phyloP scores from a whole-genome alignment of 30 jellyfish, hydroid and myxozoan genomes.

The Chrysaora quinquecirrha region DNA sequence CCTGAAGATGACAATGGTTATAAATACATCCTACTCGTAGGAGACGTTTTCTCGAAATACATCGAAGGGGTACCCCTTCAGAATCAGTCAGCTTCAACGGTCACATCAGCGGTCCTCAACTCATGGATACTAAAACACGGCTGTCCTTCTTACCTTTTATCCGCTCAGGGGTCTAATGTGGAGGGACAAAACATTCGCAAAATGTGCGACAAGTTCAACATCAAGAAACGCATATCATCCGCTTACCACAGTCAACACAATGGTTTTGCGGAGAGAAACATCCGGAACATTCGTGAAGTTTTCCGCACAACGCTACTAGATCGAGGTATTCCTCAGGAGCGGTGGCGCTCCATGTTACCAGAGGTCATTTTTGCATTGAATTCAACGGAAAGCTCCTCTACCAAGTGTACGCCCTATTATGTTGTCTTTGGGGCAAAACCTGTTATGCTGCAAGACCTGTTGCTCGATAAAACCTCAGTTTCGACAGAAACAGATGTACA shows the following conservation, averaged over 20 bases:
- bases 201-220: slow-evolving; percentile 38
- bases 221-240: slow-evolving; percentile 61
- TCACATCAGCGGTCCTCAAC: slow-evolving; percentile 16
- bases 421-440: slow-evolving; percentile 58
- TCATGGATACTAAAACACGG: slow-evolving; percentile 43
- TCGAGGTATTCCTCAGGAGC: slow-evolving; percentile 32
- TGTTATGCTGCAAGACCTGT: slow-evolving; percentile 47
- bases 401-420: slow-evolving; percentile 41
- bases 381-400: slow-evolving; percentile 53
- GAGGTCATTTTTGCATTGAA: slow-evolving; percentile 52
- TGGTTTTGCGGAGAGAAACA: slow-evolving; percentile 61
- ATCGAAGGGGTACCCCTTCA: slow-evolving; percentile 1
- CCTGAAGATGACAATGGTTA: slow-evolving; percentile 29
- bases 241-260: slow-evolving; percentile 73
- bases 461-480: slow-evolving; percentile 20
- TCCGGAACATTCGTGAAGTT: slow-evolving; percentile 62
- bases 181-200: slow-evolving; percentile 51
- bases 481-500: neutral
- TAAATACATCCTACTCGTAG: slow-evolving; percentile 30
- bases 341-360: slow-evolving; percentile 42
- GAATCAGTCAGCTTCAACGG: slow-evolving; percentile 63
- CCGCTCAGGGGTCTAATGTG: slow-evolving; percentile 70
- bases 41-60: slow-evolving; percentile 5
- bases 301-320: slow-evolving; percentile 49
- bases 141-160: slow-evolving; percentile 41